Conservation (phyloP, 2,113 vertebrate species). For the Bambusicola thoracicus region DNA sequence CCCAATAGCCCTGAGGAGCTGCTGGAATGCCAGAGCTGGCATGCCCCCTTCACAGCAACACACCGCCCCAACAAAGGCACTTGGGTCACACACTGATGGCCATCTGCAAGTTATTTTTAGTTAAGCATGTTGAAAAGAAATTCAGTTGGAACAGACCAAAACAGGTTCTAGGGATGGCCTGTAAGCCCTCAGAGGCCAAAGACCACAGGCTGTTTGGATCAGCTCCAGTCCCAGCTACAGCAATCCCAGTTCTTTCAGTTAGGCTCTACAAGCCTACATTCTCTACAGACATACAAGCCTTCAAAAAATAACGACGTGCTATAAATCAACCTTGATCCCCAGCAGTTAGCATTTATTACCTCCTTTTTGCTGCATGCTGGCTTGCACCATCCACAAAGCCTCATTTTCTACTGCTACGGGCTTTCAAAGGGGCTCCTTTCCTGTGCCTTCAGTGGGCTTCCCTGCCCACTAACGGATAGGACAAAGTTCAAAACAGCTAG, state of each 20-base stretch:
- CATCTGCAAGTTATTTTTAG: not conserved
- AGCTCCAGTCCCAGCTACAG: not conserved
- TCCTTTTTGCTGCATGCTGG: not conserved
- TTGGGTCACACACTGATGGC: not conserved
- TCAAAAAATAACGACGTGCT: not conserved
- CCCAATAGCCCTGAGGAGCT: not conserved
- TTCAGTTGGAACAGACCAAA: too few relatives aligned
- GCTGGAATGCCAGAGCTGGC: not conserved
- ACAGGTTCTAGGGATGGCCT: not conserved
- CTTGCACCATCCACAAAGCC: not conserved
- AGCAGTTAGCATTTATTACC: not conserved
- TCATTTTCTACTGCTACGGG: not conserved
- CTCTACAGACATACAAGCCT: too few relatives aligned
- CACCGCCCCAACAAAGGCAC: not conserved
- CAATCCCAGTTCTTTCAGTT: not conserved
- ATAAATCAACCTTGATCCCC: not conserved
- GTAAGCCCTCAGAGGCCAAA: not conserved
- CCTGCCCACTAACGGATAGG: not conserved
- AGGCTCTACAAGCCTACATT: not conserved
- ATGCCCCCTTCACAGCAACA: not conserved
- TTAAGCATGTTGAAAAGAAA: not conserved
- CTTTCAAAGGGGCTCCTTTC: not conserved
- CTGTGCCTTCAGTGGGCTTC: not conserved
- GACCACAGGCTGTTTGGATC: not conserved
- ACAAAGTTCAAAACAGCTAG: not conserved